Conservation (phyloP, 2,888 invertebrate genomes). For the Salpingus planirostris region DNA sequence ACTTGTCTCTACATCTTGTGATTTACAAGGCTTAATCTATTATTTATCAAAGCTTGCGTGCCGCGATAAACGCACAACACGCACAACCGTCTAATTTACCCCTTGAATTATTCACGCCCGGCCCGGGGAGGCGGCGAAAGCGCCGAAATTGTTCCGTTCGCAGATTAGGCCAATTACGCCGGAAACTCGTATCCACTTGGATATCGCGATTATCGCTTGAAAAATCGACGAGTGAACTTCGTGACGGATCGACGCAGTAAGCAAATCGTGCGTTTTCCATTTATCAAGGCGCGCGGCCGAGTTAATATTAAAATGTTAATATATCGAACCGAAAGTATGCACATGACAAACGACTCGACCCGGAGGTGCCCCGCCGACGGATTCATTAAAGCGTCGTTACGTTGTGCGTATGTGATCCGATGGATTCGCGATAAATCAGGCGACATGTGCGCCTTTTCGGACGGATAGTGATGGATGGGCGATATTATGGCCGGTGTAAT, state of each 20-base stretch:
- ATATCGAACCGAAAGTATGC: not conserved
- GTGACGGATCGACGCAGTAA: too few relatives aligned
- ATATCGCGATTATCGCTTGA: too few relatives aligned
- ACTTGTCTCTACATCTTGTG: conserved; percentile 14
- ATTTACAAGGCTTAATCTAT: conserved; percentile 37
- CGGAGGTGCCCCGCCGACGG: not conserved
- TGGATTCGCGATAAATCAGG: conserved; percentile 2
- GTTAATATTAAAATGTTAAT: not conserved
- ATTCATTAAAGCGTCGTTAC: conserved; percentile 1
- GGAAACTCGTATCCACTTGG: too few relatives aligned
- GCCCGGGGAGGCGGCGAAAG: too few relatives aligned
- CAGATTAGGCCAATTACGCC: too few relatives aligned
- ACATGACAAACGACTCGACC: conserved; percentile 1
- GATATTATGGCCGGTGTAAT: too few relatives aligned
- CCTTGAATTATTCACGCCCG: conserved; percentile 34
- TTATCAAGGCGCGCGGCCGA: not conserved
- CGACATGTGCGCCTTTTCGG: not conserved
- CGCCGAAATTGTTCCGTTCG: too few relatives aligned
- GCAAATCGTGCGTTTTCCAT: conserved; percentile 9
- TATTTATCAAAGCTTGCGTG: conserved; percentile 38
- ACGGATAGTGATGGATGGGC: not conserved
- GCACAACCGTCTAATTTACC: conserved; percentile 31
- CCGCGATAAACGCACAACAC: conserved; percentile 35
- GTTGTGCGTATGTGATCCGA: conserved; percentile 1
- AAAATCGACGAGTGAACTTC: too few relatives aligned